Conservation (phyloP, 2,888 invertebrate species). For the Yponomeuta plumbellus region DNA sequence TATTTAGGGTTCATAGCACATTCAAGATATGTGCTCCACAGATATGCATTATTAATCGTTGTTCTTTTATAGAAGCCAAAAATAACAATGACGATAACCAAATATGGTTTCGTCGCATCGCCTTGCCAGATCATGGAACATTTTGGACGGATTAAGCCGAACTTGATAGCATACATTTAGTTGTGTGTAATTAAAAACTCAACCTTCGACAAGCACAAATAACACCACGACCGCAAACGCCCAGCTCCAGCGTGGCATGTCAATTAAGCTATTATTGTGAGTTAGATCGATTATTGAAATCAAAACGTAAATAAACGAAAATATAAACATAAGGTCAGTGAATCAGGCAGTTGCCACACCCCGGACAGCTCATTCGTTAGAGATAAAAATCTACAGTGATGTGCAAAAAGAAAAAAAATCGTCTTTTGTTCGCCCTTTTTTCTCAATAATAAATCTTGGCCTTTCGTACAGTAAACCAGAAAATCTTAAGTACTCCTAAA, state of each 20-base stretch:
- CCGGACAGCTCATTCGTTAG: conserved; percentile 54
- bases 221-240: conserved; percentile 26
- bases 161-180: conserved; percentile 63
- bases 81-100: conserved; percentile 15
- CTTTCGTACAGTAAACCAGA: not conserved
- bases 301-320: conserved; percentile 57
- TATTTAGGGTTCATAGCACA: no score
- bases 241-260: conserved; percentile 30
- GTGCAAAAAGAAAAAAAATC: conserved; percentile 3
- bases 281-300: conserved; percentile 49
- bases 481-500: not conserved
- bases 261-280: conserved; percentile 65
- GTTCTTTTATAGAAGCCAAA: no score
- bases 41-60: no score
- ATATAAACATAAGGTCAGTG: conserved; percentile 21
- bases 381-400: conserved; percentile 47
- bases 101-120: conserved; percentile 33
- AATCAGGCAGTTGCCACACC: conserved; percentile 53
- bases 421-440: not conserved
- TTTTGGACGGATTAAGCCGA: no score
- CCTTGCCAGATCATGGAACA: conserved; percentile 36
- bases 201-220: conserved; percentile 70
- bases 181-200: conserved; percentile 72
- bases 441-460: not conserved
- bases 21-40: no score